Base-by-base conservation (phyloP, 2,797 vertebrate species). In the Psittacula derbiana region DNA sequence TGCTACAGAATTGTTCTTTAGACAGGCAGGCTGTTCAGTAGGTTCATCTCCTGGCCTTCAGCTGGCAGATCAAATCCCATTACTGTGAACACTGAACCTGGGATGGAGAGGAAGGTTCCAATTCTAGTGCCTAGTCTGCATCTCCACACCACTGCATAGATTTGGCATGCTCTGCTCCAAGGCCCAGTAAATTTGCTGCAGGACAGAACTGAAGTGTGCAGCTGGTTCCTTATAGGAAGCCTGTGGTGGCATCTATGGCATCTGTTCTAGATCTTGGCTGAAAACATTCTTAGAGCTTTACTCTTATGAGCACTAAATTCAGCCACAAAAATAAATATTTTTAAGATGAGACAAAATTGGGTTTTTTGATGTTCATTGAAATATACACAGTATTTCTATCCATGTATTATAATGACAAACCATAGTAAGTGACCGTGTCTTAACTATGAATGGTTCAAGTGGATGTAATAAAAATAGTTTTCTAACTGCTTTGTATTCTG, bases 401-500 rank as follows among this genome's bases (percentile, higher is more conserved):
- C 97, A 92, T 98, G 97, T 98, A 98, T 97, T 97, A 97, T 97
- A 98, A 98, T 98, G 98, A 96, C 94, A 82, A 97, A 98, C 97
- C 95, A 97, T 97, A 98, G 97, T 98, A 95, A 97, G 97, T 98
- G 97, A 98, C 97, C 97, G 96, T 98, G 97, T 98, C 97, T 96
- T 98, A 97, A 97, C 95, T 97, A 98, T 97, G 95, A 98, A 97
- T 97, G 97, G 97, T 97, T 97, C 97, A 96, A 97, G 97, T 98
- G 97, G 94, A 97, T 97, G 96, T 98, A 97, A 97, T 97, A 98
- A 98, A 97, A 98, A 97, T 98, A 97, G 97, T 98, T 98, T 98
- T 98, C 97, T 98, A 98, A 97, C 96, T 97, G 97, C 97, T 98
- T 97, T 98, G 98, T 98, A 97, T 97, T 97, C 96, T 90, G 96